Evolutionary conservation across 2,888 invertebrate species (phyloP), one percentile per base, ranked within the genome.

Genomic region (Epistrophella euchroma): DNA sequence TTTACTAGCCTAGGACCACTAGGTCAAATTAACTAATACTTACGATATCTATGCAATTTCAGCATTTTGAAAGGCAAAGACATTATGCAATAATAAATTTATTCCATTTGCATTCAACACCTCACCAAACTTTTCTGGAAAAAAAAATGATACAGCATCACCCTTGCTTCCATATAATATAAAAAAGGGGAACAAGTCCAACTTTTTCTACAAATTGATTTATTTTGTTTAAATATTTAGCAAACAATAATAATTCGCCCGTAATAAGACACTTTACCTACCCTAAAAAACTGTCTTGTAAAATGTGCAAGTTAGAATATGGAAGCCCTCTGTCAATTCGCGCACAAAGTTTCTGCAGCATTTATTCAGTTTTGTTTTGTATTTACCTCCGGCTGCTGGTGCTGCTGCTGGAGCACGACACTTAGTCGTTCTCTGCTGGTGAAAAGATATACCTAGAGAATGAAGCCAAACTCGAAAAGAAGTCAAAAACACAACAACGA

Each of bases 181-280:
- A 37, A 40, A 32, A 9, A 6, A 32, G 28, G 28, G 1, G 22
- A 22, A 10, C 35, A 35, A 68, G 68, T 52, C 68, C 40, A 76
- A 64, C 58, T 71, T 82, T 72, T 50, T 43, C 52, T 62, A 40
- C 71, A 84, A 84, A 84, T 84, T 84, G 84, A 84, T 84, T 84
- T 72, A 52, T 79, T 85, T 85, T 76, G 37, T 56, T 73, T 40
- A 77, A 80, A 85, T 73, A 80, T 76, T 85, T 85, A 47, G 13
- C 60, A 72, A 85, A 80, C 81, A 85, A 73, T 76, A 68, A 85
- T 62, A 73, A 85, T 62, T 77, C 76, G 68, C 40, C 72, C 80
- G 76, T 68, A 76, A 76, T 76, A 70, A 68, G 80, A 71, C 71
- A 76, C 80, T 76, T 75, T 80, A n/a, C n/a, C 76, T 47, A 75